Evolutionary conservation across 1,140 invertebrate genomes (phyloP), one percentile per base, ranked within the genome.

Genomic region (Leptinotarsa lineolata): DNA sequence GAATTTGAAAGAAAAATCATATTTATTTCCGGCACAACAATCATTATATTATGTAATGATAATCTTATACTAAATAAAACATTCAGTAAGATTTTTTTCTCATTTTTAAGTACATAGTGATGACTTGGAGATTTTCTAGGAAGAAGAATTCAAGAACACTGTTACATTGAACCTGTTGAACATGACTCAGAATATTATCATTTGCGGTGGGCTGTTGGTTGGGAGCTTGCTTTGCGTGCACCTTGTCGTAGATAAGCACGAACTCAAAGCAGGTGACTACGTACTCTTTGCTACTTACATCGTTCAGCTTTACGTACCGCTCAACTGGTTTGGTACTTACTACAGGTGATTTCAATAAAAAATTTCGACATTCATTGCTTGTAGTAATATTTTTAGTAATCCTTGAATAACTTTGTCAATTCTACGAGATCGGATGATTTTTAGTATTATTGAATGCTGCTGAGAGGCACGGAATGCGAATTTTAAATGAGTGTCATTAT

Each of bases 261-360:
- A 88, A 8, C 85, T 98, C 18, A 96, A 93, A 1, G 92, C 97
- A 46, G 97, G 97, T 72, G 96, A 98, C 81, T 99, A 97, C 85
- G 95, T 97, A 5, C 87, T 99, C 1, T 99, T 98, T 85, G 92
- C 94, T 0, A 94, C 94, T 18, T 98, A 99, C 80, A 93, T 99
- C n/a, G 90, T 96, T 65, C 97, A 99, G 83, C 85, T 99, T n/a
- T 98, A 98, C 82, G 92, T 94, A 21, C 97, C 97, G 0, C 85
- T 99, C 2, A 99, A 99, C 86, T 99, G 94, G 92, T 96, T 99
- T 83, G 97, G 97, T 18, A 98, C 97, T n/a, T 97, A 97, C 84
- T 99, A 99, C 81, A 93, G 95, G 94, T 95, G 84, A 75, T 72
- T 30, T 70, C 60, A 8, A 20, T 24, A 22, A 21, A 73, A 54